Evolutionary conservation across 2,888 invertebrate genomes (phyloP), one percentile per base, ranked within the genome.

Genomic region (Amphipoea lucens): DNA sequence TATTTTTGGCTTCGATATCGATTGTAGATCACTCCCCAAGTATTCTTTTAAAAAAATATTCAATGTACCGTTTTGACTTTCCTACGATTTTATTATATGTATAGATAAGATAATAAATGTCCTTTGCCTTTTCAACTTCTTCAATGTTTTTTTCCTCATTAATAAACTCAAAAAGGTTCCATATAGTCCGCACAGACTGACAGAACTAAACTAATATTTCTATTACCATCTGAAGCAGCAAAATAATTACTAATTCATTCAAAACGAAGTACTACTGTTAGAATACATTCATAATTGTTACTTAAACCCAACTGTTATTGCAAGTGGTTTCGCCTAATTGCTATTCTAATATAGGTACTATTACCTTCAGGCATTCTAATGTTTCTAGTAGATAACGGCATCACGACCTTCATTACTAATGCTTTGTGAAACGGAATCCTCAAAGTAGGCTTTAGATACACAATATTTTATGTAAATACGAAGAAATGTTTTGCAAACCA

Each of bases 321-420:
- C 54, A 81, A 76, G 42, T 75, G 74, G 75, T 65, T 85, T 63
- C 36, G 45, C 12, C 48, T 81, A 76, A 76, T 76, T 76, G 60
- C 73, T 76, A 86, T 81, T 71, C 62, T 73, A 79, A 86, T 75
- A 71, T 79, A 70, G 29, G 29, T 29, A 29, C 57, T 76, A 74
- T 81, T 78, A 88, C 71, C 79, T 83, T 87, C 87, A 76, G 17
- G 62, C 77, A 42, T 79, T 80, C 57, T 77, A 77, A 78, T 74
- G 51, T 84, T 60, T 63, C 23, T 42, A 57, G 42, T 72, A 57
- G 9, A 57, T 57, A 76, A 87, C 73, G 63, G 73, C 54, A 77
- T 67, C 20, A 3, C 20, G 68, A 70, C 78, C 84, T 88, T 75
- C 74, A 36, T 48, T 78, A 9, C 36, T 4, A 69, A 51, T 70